Evolutionary conservation across 1,140 invertebrate genomes (phyloP).

Genomic region (Cyclina sinensis): DNA sequence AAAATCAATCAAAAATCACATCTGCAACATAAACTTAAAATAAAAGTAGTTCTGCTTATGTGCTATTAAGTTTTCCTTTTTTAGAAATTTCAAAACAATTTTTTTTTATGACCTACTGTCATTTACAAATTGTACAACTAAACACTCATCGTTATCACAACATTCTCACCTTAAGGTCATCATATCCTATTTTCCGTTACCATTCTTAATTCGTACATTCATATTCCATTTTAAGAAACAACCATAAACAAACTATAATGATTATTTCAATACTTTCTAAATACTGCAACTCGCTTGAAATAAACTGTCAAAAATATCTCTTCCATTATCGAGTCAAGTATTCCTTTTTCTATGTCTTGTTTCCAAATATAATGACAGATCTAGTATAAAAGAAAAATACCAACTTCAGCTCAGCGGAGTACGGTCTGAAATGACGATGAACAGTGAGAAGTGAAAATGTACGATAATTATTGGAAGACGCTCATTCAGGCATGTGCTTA

Average conservation of each 20-base stretch:
- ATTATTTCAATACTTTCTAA: conserved; percentile 42
- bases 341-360: conserved; percentile 22
- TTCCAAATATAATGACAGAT: conserved; percentile 46
- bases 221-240: background rate
- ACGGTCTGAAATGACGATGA: background rate
- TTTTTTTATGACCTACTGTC: too few species aligned
- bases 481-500: background rate
- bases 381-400: conserved; percentile 34
- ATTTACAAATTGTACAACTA: too few species aligned
- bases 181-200: background rate
- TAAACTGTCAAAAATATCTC: conserved; percentile 50
- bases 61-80: too few species aligned
- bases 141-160: background rate
- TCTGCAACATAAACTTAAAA: too few species aligned
- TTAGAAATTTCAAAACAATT: too few species aligned
- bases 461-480: conserved; percentile 4
- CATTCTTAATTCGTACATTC: background rate
- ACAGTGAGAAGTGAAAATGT: conserved; percentile 32
- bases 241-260: conserved; percentile 53
- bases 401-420: background rate
- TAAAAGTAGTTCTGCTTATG: too few species aligned
- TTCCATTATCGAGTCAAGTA: conserved; percentile 10
- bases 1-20: too few species aligned
- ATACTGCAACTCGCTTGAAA: conserved; percentile 39
- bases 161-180: conserved; percentile 5